Evolutionary conservation across 2,797 vertebrate genomes (phyloP).

Genomic region (Salarias fasciatus): DNA sequence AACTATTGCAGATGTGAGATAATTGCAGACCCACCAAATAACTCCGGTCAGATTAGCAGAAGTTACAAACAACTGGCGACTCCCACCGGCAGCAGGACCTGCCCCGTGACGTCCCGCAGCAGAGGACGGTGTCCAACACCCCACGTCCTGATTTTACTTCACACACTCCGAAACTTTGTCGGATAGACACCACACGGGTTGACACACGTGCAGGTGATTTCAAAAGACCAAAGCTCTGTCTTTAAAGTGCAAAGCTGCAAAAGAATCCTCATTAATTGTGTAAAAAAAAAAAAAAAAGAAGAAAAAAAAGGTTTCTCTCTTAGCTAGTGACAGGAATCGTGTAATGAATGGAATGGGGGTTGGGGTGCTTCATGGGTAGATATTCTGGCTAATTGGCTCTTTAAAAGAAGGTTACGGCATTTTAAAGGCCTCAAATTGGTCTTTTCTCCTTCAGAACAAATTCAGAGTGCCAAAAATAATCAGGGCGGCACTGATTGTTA

Average conservation of each 20-base stretch:
- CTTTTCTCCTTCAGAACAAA: slow-evolving; percentile 79
- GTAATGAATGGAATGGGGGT: slow-evolving; percentile 57
- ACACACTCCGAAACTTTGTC: slow-evolving; percentile 42
- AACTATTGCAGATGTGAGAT: slow-evolving; percentile 82
- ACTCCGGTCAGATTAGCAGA: slow-evolving; percentile 62
- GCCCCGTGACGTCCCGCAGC: background rate
- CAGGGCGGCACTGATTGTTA: slow-evolving; percentile 83
- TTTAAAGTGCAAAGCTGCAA: slow-evolving; percentile 63
- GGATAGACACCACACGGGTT: slow-evolving; percentile 6
- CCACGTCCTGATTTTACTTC: slow-evolving; percentile 40
- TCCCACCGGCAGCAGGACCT: slow-evolving; percentile 26
- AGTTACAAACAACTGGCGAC: slow-evolving; percentile 32
- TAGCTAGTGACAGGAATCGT: slow-evolving; percentile 77
- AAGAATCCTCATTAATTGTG: slow-evolving; percentile 80
- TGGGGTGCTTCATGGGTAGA: slow-evolving; percentile 71
- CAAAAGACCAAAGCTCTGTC: slow-evolving; percentile 45
- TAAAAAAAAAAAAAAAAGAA: too few species aligned
- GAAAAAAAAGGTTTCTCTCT: slow-evolving; percentile 75
- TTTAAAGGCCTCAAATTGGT: slow-evolving; percentile 85
- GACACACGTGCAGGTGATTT: slow-evolving; percentile 38
- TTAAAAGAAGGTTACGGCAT: slow-evolving; percentile 83
- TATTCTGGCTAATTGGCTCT: slow-evolving; percentile 84
- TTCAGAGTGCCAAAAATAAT: slow-evolving; percentile 84
- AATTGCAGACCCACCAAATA: slow-evolving; percentile 74
- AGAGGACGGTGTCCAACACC: too few species aligned